Evolutionary conservation across 2,888 invertebrate species (phyloP).

Genomic region (Azorinus chamasolen): DNA sequence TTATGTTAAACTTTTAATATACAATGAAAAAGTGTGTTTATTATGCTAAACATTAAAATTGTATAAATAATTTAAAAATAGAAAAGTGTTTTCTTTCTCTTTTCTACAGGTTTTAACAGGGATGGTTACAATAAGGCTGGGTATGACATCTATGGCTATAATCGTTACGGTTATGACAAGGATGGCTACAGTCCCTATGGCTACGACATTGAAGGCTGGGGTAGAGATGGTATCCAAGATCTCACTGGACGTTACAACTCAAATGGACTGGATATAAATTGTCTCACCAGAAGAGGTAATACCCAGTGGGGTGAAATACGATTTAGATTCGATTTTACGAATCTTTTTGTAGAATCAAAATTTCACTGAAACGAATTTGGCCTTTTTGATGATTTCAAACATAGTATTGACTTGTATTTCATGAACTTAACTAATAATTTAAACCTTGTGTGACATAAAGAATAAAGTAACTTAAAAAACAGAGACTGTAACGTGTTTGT

Average conservation of each 20-base stretch:
- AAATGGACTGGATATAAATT: conserved; percentile 74
- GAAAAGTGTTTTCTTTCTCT: too few relatives aligned
- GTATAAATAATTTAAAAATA: too few relatives aligned
- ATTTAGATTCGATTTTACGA: too few relatives aligned
- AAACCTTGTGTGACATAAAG: too few relatives aligned
- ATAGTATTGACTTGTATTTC: too few relatives aligned
- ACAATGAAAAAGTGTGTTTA: neutral
- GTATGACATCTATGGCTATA: conserved; percentile 76
- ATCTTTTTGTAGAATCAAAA: too few relatives aligned
- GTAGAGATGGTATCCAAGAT: conserved; percentile 72
- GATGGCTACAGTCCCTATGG: conserved; percentile 79
- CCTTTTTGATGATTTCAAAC: too few relatives aligned
- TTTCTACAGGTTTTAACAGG: conserved; percentile 77
- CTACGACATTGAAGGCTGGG: conserved; percentile 76
- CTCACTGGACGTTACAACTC: conserved; percentile 70
- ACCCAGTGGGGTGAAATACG: neutral
- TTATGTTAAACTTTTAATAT: too few relatives aligned
- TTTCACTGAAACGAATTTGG: too few relatives aligned
- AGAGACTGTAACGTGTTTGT: too few relatives aligned
- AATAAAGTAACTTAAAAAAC: too few relatives aligned
- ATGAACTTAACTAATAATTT: too few relatives aligned
- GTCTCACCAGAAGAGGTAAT: conserved; percentile 77
- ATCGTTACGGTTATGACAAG: conserved; percentile 77
- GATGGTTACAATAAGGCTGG: conserved; percentile 82
- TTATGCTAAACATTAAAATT: neutral